Percentiles rank a stretch among this genome's conserved stretches.
These are phyloP conservation scores for Fratercula arctica DNA, from an alignment of 2,797 vertebrate genomes.

Conservation along the genomic window DNA sequence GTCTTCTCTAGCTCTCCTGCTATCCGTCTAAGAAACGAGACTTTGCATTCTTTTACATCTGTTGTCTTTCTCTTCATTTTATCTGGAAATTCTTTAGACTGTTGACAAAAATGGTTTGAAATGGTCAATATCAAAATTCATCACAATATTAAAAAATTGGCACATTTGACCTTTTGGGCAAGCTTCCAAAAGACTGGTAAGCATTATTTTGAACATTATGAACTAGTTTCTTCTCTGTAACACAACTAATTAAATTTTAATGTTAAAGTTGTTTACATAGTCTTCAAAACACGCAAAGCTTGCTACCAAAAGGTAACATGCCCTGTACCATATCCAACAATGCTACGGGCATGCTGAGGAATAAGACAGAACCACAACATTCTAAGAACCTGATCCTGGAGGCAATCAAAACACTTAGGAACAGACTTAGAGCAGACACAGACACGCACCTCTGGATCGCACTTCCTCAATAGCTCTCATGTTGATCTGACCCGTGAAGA, in stretches of 20 bases:
- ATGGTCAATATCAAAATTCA: background rate
- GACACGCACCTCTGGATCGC: background rate
- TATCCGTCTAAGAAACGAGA: slow-evolving; percentile 28
- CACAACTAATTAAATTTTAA: background rate
- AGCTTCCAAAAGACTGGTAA: background rate
- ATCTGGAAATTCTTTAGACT: slow-evolving; percentile 61
- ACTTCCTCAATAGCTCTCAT: background rate
- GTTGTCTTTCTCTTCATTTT: slow-evolving; percentile 31
- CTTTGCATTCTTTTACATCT: slow-evolving; percentile 36
- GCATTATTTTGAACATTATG: background rate
- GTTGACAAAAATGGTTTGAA: background rate
- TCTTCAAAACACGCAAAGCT: background rate
- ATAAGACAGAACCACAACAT: background rate
- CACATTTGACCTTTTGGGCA: background rate
- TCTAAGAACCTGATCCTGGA: background rate
- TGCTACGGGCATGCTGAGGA: background rate
- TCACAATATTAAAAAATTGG: background rate
- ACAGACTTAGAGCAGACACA: background rate
- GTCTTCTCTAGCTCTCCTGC: slow-evolving; percentile 60
- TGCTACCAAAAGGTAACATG: background rate
- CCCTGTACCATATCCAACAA: background rate
- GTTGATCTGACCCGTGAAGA: background rate
- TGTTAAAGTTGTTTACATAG: background rate
- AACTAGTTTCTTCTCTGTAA: background rate
- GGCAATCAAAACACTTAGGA: background rate